phyloP scores from a whole-genome alignment of 2,888 invertebrate species.

The Troilus luridus region DNA sequence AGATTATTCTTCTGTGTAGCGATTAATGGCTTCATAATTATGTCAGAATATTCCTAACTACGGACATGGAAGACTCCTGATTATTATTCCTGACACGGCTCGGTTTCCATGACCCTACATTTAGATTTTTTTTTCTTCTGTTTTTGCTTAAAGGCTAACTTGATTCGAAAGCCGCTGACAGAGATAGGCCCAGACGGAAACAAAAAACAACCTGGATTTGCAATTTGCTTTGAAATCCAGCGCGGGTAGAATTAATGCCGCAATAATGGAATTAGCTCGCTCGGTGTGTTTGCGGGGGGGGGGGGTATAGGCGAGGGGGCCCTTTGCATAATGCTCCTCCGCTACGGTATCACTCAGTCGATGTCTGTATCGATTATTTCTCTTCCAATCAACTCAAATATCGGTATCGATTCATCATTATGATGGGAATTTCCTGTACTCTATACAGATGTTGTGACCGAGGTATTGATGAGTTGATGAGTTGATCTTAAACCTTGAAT shows the following conservation, averaged over 20 bases:
- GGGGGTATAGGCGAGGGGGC: background rate
- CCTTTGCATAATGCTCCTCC: constrained; percentile 4
- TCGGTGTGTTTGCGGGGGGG: constrained; percentile 4
- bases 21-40: no score
- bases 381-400: background rate
- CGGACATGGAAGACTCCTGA: background rate
- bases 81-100: background rate
- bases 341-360: background rate
- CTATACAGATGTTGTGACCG: no score
- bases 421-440: no score
- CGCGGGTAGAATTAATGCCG: constrained; percentile 41
- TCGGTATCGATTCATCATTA: background rate
- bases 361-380: constrained; percentile 20
- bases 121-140: background rate
- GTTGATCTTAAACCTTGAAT: no score
- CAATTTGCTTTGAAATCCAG: constrained; percentile 51
- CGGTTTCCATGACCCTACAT: background rate
- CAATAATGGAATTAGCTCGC: constrained; percentile 25
- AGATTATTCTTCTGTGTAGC: no score
- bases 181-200: background rate
- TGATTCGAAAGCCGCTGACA: background rate
- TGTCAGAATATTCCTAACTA: no score
- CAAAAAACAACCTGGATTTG: constrained; percentile 15
- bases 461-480: no score
- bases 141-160: background rate